Conservation (phyloP, 1,140 invertebrate genomes). For the Microplitis mediator region DNA sequence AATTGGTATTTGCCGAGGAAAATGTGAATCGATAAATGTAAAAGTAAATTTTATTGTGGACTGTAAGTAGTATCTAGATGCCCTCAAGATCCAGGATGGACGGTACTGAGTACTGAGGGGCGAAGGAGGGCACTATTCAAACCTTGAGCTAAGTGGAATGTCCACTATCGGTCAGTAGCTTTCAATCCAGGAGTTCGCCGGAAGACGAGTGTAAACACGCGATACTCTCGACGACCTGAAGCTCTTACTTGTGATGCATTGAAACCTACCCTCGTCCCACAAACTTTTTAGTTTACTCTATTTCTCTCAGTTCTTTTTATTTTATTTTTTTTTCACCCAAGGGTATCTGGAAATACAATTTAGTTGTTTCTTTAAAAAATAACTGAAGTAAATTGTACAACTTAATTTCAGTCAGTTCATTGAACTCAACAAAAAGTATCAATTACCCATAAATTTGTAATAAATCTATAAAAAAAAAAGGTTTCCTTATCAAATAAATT, state of each 20-base stretch:
- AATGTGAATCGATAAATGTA: neutral
- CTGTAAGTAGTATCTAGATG: neutral
- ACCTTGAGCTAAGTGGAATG: conserved; percentile 44
- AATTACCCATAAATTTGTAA: too few species aligned
- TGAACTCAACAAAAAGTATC: too few species aligned
- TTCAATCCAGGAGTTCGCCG: conserved; percentile 24
- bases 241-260: conserved; percentile 9
- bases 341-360: too few species aligned
- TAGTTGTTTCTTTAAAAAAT: too few species aligned
- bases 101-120: neutral
- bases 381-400: too few species aligned
- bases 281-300: too few species aligned
- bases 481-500: too few species aligned
- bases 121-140: neutral
- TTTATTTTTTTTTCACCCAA: too few species aligned
- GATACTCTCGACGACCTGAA: conserved; percentile 22
- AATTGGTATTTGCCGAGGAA: too few species aligned
- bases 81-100: neutral
- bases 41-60: neutral
- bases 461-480: too few species aligned
- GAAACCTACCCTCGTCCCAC: neutral
- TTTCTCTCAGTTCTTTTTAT: too few species aligned
- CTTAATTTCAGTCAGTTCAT: too few species aligned
- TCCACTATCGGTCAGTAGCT: conserved; percentile 43
- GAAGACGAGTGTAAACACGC: conserved; percentile 35